phyloP scores from a whole-genome alignment of 2,888 invertebrate genomes.

The Erebia epiphron region DNA sequence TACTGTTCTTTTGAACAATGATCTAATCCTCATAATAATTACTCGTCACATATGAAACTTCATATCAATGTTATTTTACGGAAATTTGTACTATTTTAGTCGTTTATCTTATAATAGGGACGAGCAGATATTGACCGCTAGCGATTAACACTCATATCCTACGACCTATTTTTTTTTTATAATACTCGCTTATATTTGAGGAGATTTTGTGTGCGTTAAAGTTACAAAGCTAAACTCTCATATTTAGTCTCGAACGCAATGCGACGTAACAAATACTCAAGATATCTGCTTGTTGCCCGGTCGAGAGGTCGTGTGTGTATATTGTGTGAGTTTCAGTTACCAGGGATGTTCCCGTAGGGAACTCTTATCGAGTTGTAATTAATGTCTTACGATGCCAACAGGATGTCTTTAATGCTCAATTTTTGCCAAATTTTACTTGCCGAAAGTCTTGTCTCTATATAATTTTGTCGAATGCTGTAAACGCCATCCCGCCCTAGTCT shows the following conservation, averaged over 20 bases:
- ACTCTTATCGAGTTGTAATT: constrained; percentile 61
- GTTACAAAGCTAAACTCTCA: constrained; percentile 11
- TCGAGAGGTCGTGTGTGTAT: constrained; percentile 18
- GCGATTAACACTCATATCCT: constrained; percentile 12
- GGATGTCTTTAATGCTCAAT: constrained; percentile 80
- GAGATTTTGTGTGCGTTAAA: constrained; percentile 13
- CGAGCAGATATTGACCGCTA: constrained; percentile 34
- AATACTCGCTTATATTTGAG: constrained; percentile 32
- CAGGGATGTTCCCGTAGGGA: constrained; percentile 71
- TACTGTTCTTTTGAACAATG: constrained; percentile 79
- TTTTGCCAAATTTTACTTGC: constrained; percentile 82
- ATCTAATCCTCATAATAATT: constrained; percentile 67
- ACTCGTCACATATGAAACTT: constrained; percentile 66
- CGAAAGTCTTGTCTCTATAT: constrained; percentile 75
- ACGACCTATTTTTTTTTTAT: constrained; percentile 28
- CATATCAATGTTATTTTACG: constrained; percentile 69
- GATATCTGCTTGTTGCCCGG: constrained; percentile 35
- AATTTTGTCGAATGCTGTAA: constrained; percentile 54
- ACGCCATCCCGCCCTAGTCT: constrained; percentile 51
- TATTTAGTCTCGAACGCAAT: constrained; percentile 29
- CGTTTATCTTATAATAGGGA: constrained; percentile 40
- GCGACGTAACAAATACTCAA: constrained; percentile 33
- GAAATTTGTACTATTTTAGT: constrained; percentile 46
- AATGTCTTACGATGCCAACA: constrained; percentile 73
- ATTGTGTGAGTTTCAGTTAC: constrained; percentile 69